Base-by-base conservation (phyloP, 2,797 vertebrate species). In the Sebastiscus tertius region DNA sequence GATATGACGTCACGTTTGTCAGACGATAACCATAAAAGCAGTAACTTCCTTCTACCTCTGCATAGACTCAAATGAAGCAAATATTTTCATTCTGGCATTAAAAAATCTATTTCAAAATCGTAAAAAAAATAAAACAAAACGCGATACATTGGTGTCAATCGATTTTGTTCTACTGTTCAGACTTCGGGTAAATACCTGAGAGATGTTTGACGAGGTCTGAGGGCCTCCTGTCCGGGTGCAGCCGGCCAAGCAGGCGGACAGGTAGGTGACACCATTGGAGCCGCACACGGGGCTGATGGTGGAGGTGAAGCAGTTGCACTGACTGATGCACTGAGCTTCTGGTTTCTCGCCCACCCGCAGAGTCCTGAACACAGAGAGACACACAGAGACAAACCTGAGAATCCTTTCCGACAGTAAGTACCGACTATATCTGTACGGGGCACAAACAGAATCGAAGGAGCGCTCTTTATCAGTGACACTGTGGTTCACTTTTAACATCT, bases 271-370 rank as follows among this genome's bases (percentile, higher is more conserved):
- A 1, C 97, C 97, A 0, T 99, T 97, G 74, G 97, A 96, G 89
- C 98, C 98, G 10, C 98, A 99, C 79, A 99, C 98, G 0, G 98
- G 98, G 84, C 97, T 98, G 94, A 99, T 97, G 81, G 97, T 97
- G 66, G 98, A 97, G 0, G 97, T 98, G 94, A 97, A 96, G 95
- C 99, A 99, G 95, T 96, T 97, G 93, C 99, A 99, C 88, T 97
- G 94, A 90, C 92, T 96, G 94, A 98, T 97, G 95, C 99, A 99
- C 68, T 95, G 92, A 22, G 96, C 96, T 65, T 97, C 95, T 2
- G 96, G 97, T 86, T 95, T 96, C 93, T 97, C 70, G n/a, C 94
- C 94, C 65, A 70, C 77, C 39, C 73, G 88, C 63, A 95, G 92
- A 27, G 95, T 94, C 95, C 96, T 92, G 93, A 82, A 60, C 74